These are phyloP conservation scores for Acrocera orbiculus DNA, from an alignment of 2,888 invertebrate species.

Conservation along the genomic window DNA sequence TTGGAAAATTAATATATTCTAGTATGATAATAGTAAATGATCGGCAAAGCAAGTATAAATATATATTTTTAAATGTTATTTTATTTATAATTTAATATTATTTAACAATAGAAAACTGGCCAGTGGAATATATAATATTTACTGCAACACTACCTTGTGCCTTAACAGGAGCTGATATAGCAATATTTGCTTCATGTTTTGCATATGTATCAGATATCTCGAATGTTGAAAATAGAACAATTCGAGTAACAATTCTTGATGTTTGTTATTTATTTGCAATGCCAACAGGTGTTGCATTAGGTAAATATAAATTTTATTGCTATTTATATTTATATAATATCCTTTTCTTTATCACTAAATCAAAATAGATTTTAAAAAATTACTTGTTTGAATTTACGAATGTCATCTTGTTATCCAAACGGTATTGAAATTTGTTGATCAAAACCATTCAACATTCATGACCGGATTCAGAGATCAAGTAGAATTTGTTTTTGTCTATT, in stretches of 20 bases:
- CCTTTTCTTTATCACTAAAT: too few species aligned
- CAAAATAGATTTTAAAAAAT: too few species aligned
- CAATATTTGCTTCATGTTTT: slow-evolving; percentile 62
- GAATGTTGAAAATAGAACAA: slow-evolving; percentile 47
- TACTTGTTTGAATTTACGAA: too few species aligned
- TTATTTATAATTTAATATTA: neutral
- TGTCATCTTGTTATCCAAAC: too few species aligned
- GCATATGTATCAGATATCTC: slow-evolving; percentile 68
- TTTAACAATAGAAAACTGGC: slow-evolving; percentile 36
- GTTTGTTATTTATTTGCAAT: slow-evolving; percentile 65
- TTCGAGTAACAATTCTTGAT: slow-evolving; percentile 66
- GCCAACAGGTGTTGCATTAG: slow-evolving; percentile 63
- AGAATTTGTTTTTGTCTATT: too few species aligned
- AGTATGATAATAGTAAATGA: slow-evolving; percentile 56
- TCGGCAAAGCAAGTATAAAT: slow-evolving; percentile 30
- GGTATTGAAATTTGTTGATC: too few species aligned
- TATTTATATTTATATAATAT: too few species aligned
- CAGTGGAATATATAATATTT: slow-evolving; percentile 54
- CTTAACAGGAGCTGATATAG: slow-evolving; percentile 59
- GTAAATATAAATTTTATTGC: too few species aligned
- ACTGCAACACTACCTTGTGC: slow-evolving; percentile 61
- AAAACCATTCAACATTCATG: too few species aligned
- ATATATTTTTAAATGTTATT: neutral
- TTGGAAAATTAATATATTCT: slow-evolving; percentile 60
- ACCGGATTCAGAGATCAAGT: too few species aligned